These are phyloP conservation scores for Tursiops truncatus DNA, from an alignment of 2,113 vertebrate genomes.

Conservation along the genomic window DNA sequence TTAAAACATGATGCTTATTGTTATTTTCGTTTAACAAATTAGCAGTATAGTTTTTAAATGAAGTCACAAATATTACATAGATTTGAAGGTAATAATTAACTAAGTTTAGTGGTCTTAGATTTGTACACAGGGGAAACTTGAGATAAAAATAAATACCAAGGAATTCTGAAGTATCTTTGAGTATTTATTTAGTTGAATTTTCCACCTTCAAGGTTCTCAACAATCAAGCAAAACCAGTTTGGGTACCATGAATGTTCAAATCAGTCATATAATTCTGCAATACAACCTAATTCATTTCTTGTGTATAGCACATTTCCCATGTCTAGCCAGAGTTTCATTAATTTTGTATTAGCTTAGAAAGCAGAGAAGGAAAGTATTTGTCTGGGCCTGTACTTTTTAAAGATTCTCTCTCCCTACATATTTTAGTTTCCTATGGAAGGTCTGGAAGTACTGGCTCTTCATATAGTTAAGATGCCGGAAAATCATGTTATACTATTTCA, in stretches of 20 bases:
- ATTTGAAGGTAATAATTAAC: slow-evolving; percentile 51
- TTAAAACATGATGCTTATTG: neutral
- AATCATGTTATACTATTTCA: neutral
- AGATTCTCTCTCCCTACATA: neutral
- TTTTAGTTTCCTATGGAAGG: slow-evolving; percentile 11
- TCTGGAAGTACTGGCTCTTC: slow-evolving; percentile 16
- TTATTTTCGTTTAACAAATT: slow-evolving; percentile 13
- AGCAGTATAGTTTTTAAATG: slow-evolving; percentile 1
- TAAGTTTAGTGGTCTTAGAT: slow-evolving; percentile 12
- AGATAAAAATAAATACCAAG: slow-evolving; percentile 43
- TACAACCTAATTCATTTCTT: neutral
- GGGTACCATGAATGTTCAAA: slow-evolving; percentile 20
- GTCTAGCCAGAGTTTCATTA: neutral
- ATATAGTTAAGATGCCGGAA: neutral
- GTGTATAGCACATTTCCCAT: neutral
- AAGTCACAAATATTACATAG: slow-evolving; percentile 20
- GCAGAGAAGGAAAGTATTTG: slow-evolving; percentile 2
- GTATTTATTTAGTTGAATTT: slow-evolving; percentile 44
- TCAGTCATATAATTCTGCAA: neutral
- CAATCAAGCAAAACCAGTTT: slow-evolving; percentile 56
- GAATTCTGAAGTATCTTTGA: slow-evolving; percentile 44
- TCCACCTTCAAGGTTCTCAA: neutral
- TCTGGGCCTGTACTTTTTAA: neutral
- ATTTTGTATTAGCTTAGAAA: slow-evolving; percentile 43
- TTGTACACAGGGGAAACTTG: slow-evolving; percentile 1